Base-by-base conservation (phyloP, 1,140 invertebrate species). In the Parasteatoda tepidariorum region DNA sequence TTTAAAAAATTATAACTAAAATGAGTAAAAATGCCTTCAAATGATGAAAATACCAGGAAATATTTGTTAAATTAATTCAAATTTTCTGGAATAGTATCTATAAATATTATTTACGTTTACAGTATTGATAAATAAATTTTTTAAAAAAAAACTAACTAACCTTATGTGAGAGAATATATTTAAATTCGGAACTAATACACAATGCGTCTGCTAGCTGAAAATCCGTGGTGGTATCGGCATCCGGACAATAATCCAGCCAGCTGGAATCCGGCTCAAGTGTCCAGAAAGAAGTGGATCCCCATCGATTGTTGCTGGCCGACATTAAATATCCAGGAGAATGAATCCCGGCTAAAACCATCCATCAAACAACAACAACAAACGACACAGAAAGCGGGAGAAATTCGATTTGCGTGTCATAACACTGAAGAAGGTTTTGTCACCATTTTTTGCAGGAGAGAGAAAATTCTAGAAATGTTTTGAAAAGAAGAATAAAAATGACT, bases 241-340 rank as follows among this genome's bases (percentile, higher is more conserved):
- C 64, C 3, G 30, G 15, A 30, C 28, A 55, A n/a, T n/a, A 48
- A 68, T n/a, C 9, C 0, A 26, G 13, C n/a, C 26, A 55, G 11
- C 18, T n/a, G 11, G 31, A 62, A 38, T 31, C 33, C 55, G 34
- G 48, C 61, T 82, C 76, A 26, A 64, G 13, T 2, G 78, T 82
- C 78, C 78, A 82, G 57, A 82, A 82, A 2, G 76, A 79, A 18
- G 62, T 24, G 9, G 78, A 61, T 3, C 57, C 78, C 76, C 74
- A 78, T 0, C 28, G n/a, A 15, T 48, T 38, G 30, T 70, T 24
- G 4, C 13, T 26, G n/a, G 30, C 5, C 62, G n/a, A n/a, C n/a
- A n/a, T n/a, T 9, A 18, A 48, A 18, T 18, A 48, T 18, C 41
- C 41, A 48, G 41, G 7, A n/a, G n/a, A n/a, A n/a, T n/a, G n/a